These are phyloP conservation scores for Enteromius mattozi DNA, from an alignment of 2,797 vertebrate genomes.

Conservation along the genomic window DNA sequence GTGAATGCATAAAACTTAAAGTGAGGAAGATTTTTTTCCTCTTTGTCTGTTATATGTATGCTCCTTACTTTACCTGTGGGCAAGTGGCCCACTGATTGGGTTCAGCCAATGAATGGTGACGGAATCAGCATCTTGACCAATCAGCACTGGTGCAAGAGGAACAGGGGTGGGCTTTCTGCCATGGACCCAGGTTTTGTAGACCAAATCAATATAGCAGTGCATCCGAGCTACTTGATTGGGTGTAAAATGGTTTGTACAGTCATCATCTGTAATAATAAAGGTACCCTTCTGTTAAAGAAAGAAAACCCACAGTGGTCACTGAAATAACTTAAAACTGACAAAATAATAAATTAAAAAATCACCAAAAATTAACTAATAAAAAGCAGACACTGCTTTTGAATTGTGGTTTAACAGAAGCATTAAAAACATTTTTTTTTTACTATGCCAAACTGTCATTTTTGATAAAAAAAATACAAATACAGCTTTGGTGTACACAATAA, in stretches of 20 bases:
- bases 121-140: constrained; percentile 80
- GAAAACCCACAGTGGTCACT: too few relatives aligned
- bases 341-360: too few relatives aligned
- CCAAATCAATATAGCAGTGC: constrained; percentile 96
- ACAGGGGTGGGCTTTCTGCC: constrained; percentile 81
- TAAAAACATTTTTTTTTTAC: not conserved
- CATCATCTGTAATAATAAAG: constrained; percentile 82
- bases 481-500: not conserved
- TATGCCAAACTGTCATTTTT: not conserved
- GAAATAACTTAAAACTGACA: too few relatives aligned
- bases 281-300: too few relatives aligned
- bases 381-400: too few relatives aligned
- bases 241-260: constrained; percentile 94
- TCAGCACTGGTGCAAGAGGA: constrained; percentile 87
- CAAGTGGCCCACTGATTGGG: constrained; percentile 85
- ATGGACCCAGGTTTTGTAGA: constrained; percentile 91
- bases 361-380: too few relatives aligned
- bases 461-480: not conserved
- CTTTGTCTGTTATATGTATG: constrained; percentile 5
- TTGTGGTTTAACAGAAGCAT: too few relatives aligned
- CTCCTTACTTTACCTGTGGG: constrained; percentile 83
- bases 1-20: not conserved
- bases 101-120: constrained; percentile 92
- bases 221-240: constrained; percentile 96
- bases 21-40: not conserved